Conservation (phyloP, 92 coral and sea anemone species). For the Siderastrea radians region DNA sequence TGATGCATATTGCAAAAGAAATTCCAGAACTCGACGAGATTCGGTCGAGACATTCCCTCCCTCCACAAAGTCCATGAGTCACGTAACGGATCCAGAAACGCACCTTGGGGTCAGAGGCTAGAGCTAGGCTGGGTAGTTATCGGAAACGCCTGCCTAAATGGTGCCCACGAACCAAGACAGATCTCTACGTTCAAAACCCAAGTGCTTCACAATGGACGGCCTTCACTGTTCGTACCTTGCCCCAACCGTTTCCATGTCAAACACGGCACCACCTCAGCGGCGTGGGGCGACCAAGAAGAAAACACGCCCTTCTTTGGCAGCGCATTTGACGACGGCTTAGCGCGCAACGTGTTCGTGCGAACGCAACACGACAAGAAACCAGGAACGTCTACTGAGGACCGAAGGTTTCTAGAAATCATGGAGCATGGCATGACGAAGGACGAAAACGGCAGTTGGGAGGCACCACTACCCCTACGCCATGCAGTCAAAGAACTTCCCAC, state of each 20-base stretch:
- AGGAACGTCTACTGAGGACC: constrained; percentile 31
- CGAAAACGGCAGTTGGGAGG: constrained; percentile 47
- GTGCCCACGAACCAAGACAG: constrained; percentile 43
- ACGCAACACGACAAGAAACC: constrained; percentile 31
- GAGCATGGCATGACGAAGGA: constrained; percentile 40
- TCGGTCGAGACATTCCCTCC: constrained; percentile 61
- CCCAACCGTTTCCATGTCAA: constrained; percentile 41
- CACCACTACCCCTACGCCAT: constrained; percentile 55
- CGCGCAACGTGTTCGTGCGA: constrained; percentile 3
- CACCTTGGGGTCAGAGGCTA: constrained; percentile 67
- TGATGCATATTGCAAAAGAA: constrained; percentile 25
- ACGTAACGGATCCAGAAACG: constrained; percentile 54
- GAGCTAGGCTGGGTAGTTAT: constrained; percentile 72
- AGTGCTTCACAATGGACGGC: constrained; percentile 61
- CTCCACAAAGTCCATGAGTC: constrained; percentile 73
- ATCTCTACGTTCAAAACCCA: constrained; percentile 51
- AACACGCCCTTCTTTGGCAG: neutral
- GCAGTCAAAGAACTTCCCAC: constrained; percentile 23
- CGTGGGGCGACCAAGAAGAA: neutral
- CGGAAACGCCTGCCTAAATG: constrained; percentile 67
- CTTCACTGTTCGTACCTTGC: constrained; percentile 59
- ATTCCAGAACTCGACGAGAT: constrained; percentile 59
- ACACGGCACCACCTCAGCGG: neutral
- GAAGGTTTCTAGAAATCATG: constrained; percentile 49
- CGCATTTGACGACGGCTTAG: constrained; percentile 32